Evolutionary conservation across 2,113 vertebrate genomes (phyloP).

Genomic region (Hippolais icterina): DNA sequence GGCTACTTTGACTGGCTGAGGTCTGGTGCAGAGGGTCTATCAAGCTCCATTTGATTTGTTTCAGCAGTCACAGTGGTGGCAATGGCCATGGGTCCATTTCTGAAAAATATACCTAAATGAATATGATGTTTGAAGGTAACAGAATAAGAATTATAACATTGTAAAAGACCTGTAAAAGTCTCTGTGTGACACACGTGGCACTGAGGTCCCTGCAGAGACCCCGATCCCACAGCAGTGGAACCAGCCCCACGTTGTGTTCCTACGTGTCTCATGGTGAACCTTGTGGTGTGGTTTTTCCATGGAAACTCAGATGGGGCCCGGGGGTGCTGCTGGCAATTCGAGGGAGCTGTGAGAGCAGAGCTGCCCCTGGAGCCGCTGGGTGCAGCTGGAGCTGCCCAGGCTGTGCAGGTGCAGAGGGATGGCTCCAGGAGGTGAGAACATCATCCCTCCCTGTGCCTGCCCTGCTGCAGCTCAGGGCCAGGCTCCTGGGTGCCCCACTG

Average conservation of each 20-base stretch:
- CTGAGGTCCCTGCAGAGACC: background rate
- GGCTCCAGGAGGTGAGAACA: accelerated
- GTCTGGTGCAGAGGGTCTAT: background rate
- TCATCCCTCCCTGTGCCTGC: background rate
- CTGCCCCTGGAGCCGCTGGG: background rate
- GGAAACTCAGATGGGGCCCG: background rate
- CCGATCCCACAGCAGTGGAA: background rate
- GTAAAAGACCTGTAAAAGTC: background rate
- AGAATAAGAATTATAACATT: background rate
- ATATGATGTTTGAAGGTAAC: background rate
- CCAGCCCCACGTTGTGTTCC: accelerated
- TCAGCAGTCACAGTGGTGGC: background rate
- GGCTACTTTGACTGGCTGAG: background rate
- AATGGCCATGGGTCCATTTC: background rate
- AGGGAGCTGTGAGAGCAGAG: background rate
- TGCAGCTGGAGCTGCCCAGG: background rate
- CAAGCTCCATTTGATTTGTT: background rate
- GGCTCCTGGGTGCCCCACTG: accelerated
- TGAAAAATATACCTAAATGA: background rate
- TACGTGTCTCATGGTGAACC: background rate
- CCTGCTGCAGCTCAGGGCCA: background rate
- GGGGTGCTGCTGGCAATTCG: background rate
- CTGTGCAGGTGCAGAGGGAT: accelerated
- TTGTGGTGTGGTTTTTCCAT: too few species aligned
- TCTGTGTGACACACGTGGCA: accelerated